Evolutionary conservation across 2,888 invertebrate genomes (phyloP).

Genomic region (Mellilla xanthometata): DNA sequence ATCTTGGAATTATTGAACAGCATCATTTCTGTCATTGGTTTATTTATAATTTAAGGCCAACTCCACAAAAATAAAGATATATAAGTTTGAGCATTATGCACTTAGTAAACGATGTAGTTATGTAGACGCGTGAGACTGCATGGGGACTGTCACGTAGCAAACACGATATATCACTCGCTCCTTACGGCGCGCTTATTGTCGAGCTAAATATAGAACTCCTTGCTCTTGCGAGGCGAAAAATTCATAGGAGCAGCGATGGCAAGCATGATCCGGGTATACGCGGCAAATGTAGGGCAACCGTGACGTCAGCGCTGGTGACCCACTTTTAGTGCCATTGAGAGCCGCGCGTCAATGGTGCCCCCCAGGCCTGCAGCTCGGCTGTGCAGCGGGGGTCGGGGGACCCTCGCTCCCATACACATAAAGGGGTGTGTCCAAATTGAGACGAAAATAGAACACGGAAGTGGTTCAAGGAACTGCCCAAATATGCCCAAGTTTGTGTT

Average conservation of each 20-base stretch:
- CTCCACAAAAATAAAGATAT: no score
- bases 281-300: conserved; percentile 73
- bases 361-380: conserved; percentile 36
- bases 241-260: conserved; percentile 47
- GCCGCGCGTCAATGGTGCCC: conserved; percentile 78
- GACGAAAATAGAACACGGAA: conserved; percentile 24
- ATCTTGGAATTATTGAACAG: no score
- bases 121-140: conserved; percentile 9
- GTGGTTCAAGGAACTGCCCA: conserved; percentile 15
- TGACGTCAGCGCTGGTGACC: conserved; percentile 77
- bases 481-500: conserved; percentile 13
- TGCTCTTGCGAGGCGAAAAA: conserved; percentile 44
- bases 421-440: conserved; percentile 37
- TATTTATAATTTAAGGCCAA: no score
- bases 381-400: conserved; percentile 35
- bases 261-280: conserved; percentile 55
- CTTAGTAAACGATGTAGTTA: no score
- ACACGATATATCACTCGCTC: conserved; percentile 19
- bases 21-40: no score
- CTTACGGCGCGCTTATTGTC: conserved; percentile 34
- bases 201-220: conserved; percentile 64
- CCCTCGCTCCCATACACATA: conserved; percentile 32
- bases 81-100: no score
- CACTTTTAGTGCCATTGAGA: conserved; percentile 76
- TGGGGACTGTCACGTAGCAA: conserved; percentile 9